Conservation (phyloP, 1,140 invertebrate genomes). For the Gonioctena quinquepunctata region DNA sequence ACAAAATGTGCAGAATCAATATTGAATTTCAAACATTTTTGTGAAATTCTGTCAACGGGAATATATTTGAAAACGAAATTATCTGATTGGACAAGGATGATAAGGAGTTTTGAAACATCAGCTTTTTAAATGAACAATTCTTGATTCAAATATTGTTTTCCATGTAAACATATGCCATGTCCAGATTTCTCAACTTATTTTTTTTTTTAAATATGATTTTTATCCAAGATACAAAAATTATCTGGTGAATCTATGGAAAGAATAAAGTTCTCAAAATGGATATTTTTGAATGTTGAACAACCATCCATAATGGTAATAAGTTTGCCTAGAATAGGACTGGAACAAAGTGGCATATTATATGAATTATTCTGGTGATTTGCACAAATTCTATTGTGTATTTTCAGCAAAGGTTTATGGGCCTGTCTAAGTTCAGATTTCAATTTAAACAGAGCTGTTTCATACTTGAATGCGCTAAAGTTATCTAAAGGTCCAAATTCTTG, state of each 20-base stretch:
- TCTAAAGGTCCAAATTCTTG: constrained; percentile 24
- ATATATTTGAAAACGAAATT: background rate
- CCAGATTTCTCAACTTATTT: too few relatives aligned
- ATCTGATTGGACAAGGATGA: background rate
- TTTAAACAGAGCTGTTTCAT: constrained; percentile 20
- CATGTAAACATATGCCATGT: background rate
- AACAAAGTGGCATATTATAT: background rate
- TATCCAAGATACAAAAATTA: background rate
- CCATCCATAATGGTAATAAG: background rate
- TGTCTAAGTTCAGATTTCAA: constrained; percentile 7
- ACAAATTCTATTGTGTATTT: constrained; percentile 11
- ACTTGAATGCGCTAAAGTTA: constrained; percentile 22
- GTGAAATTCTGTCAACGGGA: background rate
- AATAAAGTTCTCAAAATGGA: background rate
- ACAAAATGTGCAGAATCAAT: constrained; percentile 1
- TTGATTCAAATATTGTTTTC: background rate
- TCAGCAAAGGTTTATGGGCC: constrained; percentile 18
- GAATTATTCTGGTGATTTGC: background rate
- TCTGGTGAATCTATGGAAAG: background rate
- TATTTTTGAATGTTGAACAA: background rate
- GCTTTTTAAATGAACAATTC: background rate
- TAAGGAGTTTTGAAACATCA: background rate
- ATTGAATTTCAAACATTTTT: background rate
- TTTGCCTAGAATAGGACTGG: background rate
- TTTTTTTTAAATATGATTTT: too few relatives aligned